Base-by-base conservation (phyloP, 2,113 vertebrate genomes). In the Gymnocephalus cernua region DNA sequence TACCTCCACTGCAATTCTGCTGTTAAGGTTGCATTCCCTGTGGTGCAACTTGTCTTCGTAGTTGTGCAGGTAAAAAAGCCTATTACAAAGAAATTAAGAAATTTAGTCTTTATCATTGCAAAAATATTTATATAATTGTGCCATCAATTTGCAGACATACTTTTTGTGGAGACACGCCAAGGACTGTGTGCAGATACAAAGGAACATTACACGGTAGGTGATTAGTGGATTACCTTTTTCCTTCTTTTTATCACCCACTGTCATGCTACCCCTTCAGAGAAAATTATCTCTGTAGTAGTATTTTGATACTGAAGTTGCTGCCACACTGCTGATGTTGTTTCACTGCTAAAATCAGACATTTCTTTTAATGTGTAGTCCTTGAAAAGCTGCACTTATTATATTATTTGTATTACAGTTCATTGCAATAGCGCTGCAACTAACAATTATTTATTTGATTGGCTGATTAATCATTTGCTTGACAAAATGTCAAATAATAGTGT, bases 151-250 rank as follows among this genome's bases (percentile, higher is more conserved):
- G 76, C 93, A 99, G 98, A 98, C 98, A 0, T 99, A 97, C 85
- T 97, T 99, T 72, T 92, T 99, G 45, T 99, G 98, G 96, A 57
- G 96, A 44, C 96, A 98, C 12, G 93, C 97, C 50, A 98, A 97
- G 89, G 97, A 98, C 86, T 99, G 98, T 14, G 84, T 96, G 48
- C 98, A 99, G 0, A 64, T 93, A 18, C 96, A 99, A 89, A 94
- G 95, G 89, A 97, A 97, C 0, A 32, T 97, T 50, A 96, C 97
- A 83, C 93, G 97, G 98, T 98, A 86, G 89, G 71, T 41, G 12
- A 32, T 48, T 13, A 1, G 19, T 56, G 19, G 7, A n/a, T 70
- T 71, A 77, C 1, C 4, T 58, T 7, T 62, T 23, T n/a, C 6
- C 47, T 64, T 29, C 6, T 65, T 12, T n/a, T 13, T 16, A 47